Conservation (phyloP, 2,113 vertebrate species). For the Stictonetta naevosa region DNA sequence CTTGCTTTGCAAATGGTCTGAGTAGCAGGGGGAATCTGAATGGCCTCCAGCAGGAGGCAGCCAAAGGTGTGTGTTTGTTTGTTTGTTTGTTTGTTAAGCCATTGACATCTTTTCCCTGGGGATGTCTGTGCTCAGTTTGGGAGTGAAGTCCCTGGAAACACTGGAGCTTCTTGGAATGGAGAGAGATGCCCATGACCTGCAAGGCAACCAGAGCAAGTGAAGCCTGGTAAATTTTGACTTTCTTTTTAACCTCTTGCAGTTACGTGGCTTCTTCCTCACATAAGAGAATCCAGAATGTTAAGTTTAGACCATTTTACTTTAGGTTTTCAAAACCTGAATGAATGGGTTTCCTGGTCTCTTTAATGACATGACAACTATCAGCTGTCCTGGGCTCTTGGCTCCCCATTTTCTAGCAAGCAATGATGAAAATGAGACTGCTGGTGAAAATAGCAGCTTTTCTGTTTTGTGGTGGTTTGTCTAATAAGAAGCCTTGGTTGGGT, state of each 20-base stretch:
- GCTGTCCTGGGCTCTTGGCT: not conserved
- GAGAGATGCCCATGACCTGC: not conserved
- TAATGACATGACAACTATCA: not conserved
- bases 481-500: not conserved
- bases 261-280: not conserved
- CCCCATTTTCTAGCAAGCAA: not conserved
- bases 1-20: not conserved
- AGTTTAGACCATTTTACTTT: accelerated
- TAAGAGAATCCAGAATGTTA: not conserved
- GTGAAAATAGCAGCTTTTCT: not conserved
- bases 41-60: not conserved
- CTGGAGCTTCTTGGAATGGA: not conserved
- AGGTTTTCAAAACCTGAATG: not conserved
- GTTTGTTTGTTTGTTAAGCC: no score
- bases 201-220: not conserved
- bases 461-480: not conserved
- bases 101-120: accelerated
- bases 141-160: not conserved
- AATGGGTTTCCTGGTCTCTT: not conserved
- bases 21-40: not conserved
- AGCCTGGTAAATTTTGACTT: not conserved
- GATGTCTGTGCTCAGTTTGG: not conserved
- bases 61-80: no score
- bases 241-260: not conserved
- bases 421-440: not conserved